Evolutionary conservation across 2,797 vertebrate species (phyloP).

Genomic region (Halcyon chelicuti): DNA sequence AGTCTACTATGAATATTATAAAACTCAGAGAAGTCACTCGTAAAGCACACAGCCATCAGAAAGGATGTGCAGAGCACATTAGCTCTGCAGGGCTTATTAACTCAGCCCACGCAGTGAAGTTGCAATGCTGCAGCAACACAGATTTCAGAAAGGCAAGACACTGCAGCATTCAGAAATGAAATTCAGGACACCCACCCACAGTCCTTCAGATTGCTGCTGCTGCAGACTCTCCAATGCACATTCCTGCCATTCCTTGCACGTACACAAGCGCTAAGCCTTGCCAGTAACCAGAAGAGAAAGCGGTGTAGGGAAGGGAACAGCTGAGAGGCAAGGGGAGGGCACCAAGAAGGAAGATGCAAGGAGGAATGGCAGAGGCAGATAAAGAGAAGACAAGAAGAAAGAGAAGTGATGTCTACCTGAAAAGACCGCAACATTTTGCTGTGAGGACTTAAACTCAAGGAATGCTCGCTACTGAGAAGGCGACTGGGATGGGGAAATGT

Average conservation of each 20-base stretch:
- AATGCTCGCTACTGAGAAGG: neutral
- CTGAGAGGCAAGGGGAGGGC: neutral
- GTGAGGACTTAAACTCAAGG: neutral
- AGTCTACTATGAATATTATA: neutral
- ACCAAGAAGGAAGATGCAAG: neutral
- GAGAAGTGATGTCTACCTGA: neutral
- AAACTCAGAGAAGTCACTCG: neutral
- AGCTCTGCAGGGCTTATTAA: neutral
- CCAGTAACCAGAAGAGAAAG: neutral
- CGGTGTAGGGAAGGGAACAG: neutral
- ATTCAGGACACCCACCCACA: slow-evolving; percentile 31
- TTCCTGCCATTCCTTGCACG: slow-evolving; percentile 14
- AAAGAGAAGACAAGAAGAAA: neutral
- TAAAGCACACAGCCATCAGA: neutral
- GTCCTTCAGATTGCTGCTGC: slow-evolving; percentile 21
- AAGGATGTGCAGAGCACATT: neutral
- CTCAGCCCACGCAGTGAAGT: neutral
- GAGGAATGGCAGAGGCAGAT: neutral
- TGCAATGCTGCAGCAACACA: slow-evolving; percentile 1
- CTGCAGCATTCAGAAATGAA: slow-evolving; percentile 2
- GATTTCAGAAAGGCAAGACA: slow-evolving; percentile 19
- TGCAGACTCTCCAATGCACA: neutral
- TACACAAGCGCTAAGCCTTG: neutral
- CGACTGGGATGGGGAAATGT: neutral
- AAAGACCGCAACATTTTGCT: neutral